phyloP scores from a whole-genome alignment of 2,797 vertebrate genomes.

The Nannoperca australis region DNA sequence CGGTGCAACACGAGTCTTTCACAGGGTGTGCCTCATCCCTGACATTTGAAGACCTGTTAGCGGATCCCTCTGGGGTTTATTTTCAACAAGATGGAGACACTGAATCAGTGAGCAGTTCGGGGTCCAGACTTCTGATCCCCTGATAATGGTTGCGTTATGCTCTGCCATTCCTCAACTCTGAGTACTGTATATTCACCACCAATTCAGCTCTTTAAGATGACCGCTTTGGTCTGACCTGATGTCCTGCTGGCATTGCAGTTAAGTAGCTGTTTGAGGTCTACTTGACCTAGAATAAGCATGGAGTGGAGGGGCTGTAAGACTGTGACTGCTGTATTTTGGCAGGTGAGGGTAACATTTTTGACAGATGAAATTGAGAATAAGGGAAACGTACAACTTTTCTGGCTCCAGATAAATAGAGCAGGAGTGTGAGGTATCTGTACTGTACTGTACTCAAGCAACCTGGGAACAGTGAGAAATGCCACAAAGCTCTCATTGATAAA shows the following conservation, averaged over 20 bases:
- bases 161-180: slow-evolving; percentile 1
- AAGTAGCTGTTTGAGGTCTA: slow-evolving; percentile 49
- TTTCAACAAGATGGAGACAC: slow-evolving; percentile 67
- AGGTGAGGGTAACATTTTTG: slow-evolving; percentile 64
- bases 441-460: slow-evolving; percentile 78
- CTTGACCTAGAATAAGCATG: slow-evolving; percentile 50
- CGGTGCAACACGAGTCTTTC: slow-evolving; percentile 71
- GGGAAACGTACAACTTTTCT: slow-evolving; percentile 72
- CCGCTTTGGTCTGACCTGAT: slow-evolving; percentile 29
- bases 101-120: slow-evolving; percentile 26
- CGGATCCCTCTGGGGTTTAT: slow-evolving; percentile 54
- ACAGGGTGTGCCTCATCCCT: slow-evolving; percentile 73
- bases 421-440: slow-evolving; percentile 78
- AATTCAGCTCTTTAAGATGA: background rate
- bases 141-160: slow-evolving; percentile 30
- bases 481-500: slow-evolving; percentile 88
- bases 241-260: slow-evolving; percentile 25
- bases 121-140: slow-evolving; percentile 28
- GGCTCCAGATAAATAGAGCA: slow-evolving; percentile 78
- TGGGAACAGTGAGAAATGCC: slow-evolving; percentile 72
- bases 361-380: slow-evolving; percentile 76
- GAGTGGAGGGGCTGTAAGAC: slow-evolving; percentile 34
- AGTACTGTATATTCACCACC: background rate
- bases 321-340: slow-evolving; percentile 47
- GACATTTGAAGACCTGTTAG: slow-evolving; percentile 79